Evolutionary conservation across 2,888 invertebrate genomes (phyloP).

Genomic region (Drosophila niveifrons): DNA sequence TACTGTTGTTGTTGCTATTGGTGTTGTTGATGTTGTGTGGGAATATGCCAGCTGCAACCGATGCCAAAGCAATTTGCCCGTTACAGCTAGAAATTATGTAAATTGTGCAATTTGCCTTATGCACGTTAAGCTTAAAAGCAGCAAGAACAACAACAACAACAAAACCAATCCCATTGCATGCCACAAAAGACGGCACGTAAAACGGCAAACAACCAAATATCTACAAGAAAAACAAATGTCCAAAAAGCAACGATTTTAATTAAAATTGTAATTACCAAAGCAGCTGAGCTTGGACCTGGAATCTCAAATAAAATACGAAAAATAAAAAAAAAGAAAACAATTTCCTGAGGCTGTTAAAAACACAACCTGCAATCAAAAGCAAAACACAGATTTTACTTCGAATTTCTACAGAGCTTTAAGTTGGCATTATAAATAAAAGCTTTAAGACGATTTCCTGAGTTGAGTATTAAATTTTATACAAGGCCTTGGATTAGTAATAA

Average conservation of each 20-base stretch:
- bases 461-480: background rate
- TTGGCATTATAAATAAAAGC: background rate
- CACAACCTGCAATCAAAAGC: conserved; percentile 1
- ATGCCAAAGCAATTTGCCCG: conserved; percentile 26
- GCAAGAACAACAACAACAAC: conserved; percentile 2
- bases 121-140: conserved; percentile 23
- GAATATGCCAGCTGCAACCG: conserved; percentile 18
- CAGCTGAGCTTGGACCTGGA: background rate
- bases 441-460: background rate
- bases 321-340: conserved; percentile 2
- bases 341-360: conserved; percentile 6
- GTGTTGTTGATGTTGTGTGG: conserved; percentile 16
- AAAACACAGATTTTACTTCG: conserved; percentile 2
- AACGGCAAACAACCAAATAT: conserved; percentile 14
- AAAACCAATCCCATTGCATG: conserved; percentile 14
- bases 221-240: conserved; percentile 28
- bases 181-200: conserved; percentile 24
- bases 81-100: conserved; percentile 36
- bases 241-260: conserved; percentile 57
- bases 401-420: background rate
- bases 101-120: conserved; percentile 44
- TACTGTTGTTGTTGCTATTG: conserved; percentile 2
- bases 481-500: background rate
- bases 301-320: conserved; percentile 7
- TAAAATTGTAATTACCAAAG: conserved; percentile 55